These are phyloP conservation scores for Smittia aterrima DNA, from an alignment of 2,888 invertebrate species.

Conservation along the genomic window DNA sequence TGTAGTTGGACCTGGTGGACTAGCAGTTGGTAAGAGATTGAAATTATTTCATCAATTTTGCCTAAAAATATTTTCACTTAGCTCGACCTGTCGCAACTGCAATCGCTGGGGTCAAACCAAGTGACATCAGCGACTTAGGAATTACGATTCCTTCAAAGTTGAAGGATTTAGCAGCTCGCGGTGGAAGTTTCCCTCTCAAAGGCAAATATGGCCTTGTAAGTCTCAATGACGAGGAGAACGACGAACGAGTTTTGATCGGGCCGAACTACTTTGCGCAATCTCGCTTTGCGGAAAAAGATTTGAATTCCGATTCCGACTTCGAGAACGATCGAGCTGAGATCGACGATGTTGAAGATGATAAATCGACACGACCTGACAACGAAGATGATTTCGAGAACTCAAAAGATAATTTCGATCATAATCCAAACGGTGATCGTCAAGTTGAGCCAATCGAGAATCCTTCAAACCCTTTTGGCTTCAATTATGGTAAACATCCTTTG, in stretches of 20 bases:
- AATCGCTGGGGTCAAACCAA: constrained; percentile 64
- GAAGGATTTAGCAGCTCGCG: constrained; percentile 19
- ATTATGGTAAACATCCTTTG: constrained; percentile 48
- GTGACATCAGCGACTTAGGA: constrained; percentile 52
- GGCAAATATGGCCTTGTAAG: constrained; percentile 42
- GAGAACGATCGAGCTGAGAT: constrained; percentile 28
- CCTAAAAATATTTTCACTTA: background rate
- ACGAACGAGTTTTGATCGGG: constrained; percentile 40
- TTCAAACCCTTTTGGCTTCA: constrained; percentile 52
- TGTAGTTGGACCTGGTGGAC: constrained; percentile 65
- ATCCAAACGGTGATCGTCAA: constrained; percentile 27
- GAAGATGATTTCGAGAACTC: constrained; percentile 6
- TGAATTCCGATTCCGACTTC: background rate
- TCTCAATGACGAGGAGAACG: constrained; percentile 4
- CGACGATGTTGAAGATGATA: constrained; percentile 10
- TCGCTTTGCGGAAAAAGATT: constrained; percentile 11
- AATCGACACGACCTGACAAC: background rate
- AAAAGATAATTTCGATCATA: background rate
- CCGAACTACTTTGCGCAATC: constrained; percentile 39
- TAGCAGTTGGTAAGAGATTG: constrained; percentile 59
- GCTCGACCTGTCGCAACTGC: constrained; percentile 70
- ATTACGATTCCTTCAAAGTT: constrained; percentile 45
- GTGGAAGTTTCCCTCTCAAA: constrained; percentile 9
- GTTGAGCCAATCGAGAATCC: constrained; percentile 50
- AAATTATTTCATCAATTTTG: background rate